Evolutionary conservation across 2,888 invertebrate genomes (phyloP).

Genomic region (Aromia moschata): DNA sequence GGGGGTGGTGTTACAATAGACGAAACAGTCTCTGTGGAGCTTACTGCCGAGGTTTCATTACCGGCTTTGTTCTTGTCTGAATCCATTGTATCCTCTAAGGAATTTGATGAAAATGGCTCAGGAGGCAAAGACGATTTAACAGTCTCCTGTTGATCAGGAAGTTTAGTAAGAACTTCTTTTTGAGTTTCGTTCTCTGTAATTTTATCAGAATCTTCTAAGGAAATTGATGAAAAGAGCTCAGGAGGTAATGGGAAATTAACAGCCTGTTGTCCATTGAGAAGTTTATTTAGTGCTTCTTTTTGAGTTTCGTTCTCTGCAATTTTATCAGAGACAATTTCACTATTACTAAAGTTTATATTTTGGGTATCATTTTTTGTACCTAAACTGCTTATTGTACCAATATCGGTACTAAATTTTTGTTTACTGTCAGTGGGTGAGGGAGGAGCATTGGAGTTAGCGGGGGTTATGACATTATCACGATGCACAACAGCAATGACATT

Average conservation of each 20-base stretch:
- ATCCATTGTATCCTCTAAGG: neutral
- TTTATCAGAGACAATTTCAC: neutral
- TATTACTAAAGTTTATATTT: no score
- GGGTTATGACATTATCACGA: conserved; percentile 63
- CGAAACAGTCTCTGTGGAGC: neutral
- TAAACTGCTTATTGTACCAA: no score
- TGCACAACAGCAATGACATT: conserved; percentile 69
- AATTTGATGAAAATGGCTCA: neutral
- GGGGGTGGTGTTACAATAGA: conserved; percentile 24
- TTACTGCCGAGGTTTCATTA: neutral
- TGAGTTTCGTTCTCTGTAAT: conserved; percentile 6
- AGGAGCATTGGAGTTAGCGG: conserved; percentile 36
- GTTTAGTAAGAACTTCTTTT: neutral
- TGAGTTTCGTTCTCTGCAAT: conserved; percentile 6
- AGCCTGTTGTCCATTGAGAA: neutral
- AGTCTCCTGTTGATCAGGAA: neutral
- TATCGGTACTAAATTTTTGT: conserved; percentile 5
- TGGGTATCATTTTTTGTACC: no score
- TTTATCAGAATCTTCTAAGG: neutral
- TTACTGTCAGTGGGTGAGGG: conserved; percentile 24
- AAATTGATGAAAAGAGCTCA: no score
- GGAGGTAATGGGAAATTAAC: conserved; percentile 25
- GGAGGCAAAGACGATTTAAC: conserved; percentile 24
- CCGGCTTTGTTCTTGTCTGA: neutral
- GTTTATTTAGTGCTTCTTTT: conserved; percentile 1